Evolutionary conservation across 2,888 invertebrate species (phyloP), one percentile per base, ranked within the genome.

Genomic region (Drosophila lacicola): DNA sequence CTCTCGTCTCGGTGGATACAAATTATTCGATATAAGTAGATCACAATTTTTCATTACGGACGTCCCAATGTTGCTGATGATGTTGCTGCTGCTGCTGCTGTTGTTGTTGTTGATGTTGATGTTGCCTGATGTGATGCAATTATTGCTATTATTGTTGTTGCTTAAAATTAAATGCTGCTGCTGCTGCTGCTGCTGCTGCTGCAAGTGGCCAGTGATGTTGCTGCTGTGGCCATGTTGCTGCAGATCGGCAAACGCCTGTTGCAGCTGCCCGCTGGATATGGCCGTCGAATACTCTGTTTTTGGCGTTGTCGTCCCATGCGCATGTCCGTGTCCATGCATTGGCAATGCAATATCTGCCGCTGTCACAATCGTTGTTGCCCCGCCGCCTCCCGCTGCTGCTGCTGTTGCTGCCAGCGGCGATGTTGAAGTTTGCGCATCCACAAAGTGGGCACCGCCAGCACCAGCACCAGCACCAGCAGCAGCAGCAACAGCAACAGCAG

Each of bases 1-100:
- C 92, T 92, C 92, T 90, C 91, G 89, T 88, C 90, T 91, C 89
- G 91, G 91, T 90, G 91, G 91, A 88, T 92, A 91, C 86, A 92
- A 84, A 90, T 92, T 92, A 89, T 92, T 92, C 71, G 92, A 88
- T 91, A 92, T 89, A 80, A 90, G 86, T 82, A 91, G 88, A 92
- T 91, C 92, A 90, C 91, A 92, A 91, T 91, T 92, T 89, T 89
- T 91, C 78, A 89, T 90, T 84, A 83, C 66, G 69, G 75, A 70
- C 63, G 71, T 66, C 37, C 72, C 73, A 41, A 67, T 76, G 68
- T 70, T 72, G 64, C 60, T 14, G 3, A 39, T 50, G 29, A 57
- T 63, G 46, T 34, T 55, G 68, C 37, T 74, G 63, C 46, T 60
- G 71, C 44, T 53, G 53, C 25, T 65, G 61, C 45, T 51, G 50